Conservation (phyloP, 1,140 invertebrate genomes). For the Chelonus insularis region DNA sequence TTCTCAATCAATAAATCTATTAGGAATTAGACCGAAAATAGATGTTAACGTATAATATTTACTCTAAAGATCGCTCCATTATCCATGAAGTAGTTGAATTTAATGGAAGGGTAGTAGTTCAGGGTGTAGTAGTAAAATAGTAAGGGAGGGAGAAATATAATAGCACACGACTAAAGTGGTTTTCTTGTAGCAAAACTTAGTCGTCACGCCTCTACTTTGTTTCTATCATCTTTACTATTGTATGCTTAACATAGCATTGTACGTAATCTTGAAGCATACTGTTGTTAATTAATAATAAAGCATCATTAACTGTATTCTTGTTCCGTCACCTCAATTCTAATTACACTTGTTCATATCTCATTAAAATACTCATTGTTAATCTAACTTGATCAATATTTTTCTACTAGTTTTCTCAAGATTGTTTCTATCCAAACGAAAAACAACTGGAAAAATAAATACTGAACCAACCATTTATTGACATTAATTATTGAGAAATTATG, state of each 20-base stretch:
- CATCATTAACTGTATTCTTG: too few relatives aligned
- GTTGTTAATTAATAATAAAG: background rate
- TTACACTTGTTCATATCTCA: background rate
- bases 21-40: too few relatives aligned
- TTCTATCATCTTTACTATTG: background rate
- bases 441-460: too few relatives aligned
- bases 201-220: background rate
- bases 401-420: background rate
- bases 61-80: background rate
- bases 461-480: too few relatives aligned
- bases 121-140: background rate
- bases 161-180: background rate
- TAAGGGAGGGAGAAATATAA: background rate
- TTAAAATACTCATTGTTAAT: background rate
- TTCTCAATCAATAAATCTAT: too few relatives aligned
- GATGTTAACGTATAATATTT: background rate
- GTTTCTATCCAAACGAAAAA: too few relatives aligned
- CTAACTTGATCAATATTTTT: background rate
- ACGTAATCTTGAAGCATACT: constrained; percentile 9
- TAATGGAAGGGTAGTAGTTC: background rate
- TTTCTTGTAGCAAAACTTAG: constrained; percentile 10
- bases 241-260: constrained; percentile 8
- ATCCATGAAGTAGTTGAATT: background rate
- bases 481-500: too few relatives aligned
- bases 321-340: background rate